Percentiles rank a stretch among this genome's conserved stretches.
phyloP scores from a whole-genome alignment of 2,888 invertebrate species.

The Pterostichus madidus region DNA sequence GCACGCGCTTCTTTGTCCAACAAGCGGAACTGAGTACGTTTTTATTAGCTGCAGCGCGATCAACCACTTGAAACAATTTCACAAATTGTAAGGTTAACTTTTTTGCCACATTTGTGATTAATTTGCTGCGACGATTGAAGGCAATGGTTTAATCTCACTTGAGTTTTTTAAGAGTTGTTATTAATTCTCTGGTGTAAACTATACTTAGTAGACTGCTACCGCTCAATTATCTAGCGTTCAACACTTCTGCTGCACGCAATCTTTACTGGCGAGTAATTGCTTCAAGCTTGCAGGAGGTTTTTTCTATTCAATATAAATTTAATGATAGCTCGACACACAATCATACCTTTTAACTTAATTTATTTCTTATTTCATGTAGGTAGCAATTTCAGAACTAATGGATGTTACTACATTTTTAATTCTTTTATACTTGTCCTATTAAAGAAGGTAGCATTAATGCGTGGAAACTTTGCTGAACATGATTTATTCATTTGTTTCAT shows the following conservation, averaged over 20 bases:
- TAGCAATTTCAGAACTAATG: too few relatives aligned
- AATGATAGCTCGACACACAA: constrained; percentile 30
- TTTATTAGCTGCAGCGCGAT: background rate
- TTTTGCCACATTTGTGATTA: constrained; percentile 46
- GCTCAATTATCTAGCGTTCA: constrained; percentile 57
- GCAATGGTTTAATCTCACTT: constrained; percentile 9
- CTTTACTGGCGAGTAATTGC: constrained; percentile 49
- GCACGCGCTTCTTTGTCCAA: constrained; percentile 59
- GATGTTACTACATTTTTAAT: too few relatives aligned
- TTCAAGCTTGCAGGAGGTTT: background rate
- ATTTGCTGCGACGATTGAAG: constrained; percentile 44
- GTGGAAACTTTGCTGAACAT: too few relatives aligned
- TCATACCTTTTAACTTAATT: constrained; percentile 48
- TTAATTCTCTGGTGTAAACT: constrained; percentile 55
- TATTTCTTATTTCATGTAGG: background rate
- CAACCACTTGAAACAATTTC: constrained; percentile 5
- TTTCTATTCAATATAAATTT: constrained; percentile 38
- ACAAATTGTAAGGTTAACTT: constrained; percentile 34
- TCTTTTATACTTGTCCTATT: too few relatives aligned
- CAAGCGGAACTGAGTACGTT: constrained; percentile 34
- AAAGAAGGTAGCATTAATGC: too few relatives aligned
- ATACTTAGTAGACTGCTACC: constrained; percentile 35
- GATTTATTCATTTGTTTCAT: too few relatives aligned
- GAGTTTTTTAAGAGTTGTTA: constrained; percentile 44
- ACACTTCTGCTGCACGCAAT: constrained; percentile 60